Evolutionary conservation across 2,888 invertebrate species (phyloP), one percentile per base, ranked within the genome.

Genomic region (Tridacna gigas): DNA sequence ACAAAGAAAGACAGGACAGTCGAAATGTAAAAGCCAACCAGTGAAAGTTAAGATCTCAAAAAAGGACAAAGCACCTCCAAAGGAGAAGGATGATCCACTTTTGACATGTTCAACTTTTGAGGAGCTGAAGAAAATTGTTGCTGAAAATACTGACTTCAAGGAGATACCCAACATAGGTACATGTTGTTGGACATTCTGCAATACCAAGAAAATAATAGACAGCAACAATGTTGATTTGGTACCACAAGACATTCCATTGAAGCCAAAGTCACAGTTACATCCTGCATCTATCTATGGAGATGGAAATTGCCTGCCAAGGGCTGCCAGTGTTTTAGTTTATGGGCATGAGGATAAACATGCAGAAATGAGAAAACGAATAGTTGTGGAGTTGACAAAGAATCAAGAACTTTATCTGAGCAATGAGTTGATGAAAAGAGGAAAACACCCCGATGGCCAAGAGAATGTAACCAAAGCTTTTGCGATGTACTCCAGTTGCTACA

Each of bases 361-460:
- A 25, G 80, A 80, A 48, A 76, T 80, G 60, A 74, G 80, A n/a
- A 28, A 67, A 37, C 66, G 69, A 67, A 76, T 80, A 26, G 71
- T 71, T 45, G 22, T 66, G 11, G 80, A 80, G 37, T 20, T 79
- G 26, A 45, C 61, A 63, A 48, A 61, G 28, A 67, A 79, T 61
- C 11, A 65, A 79, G 61, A 74, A 11, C 9, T 25, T 2, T 79
- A 78, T 37, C 22, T 78, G 4, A 48, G 22, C 22, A 65, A 79
- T 47, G 63, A 79, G 48, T 73, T 56, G 18, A 65, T 79, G 47
- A 37, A 73, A 12, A 74, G 22, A 48, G 73, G 79, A 25, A 73
- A 56, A 20, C 18, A 69, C 51, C 69, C 69, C 7, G 20, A 65
- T 22, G 26, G 37, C 37, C 37, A 37, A 37, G 2, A 37, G 37